These are phyloP conservation scores for Pediacus dermestoides DNA, from an alignment of 2,888 invertebrate genomes.

Conservation along the genomic window DNA sequence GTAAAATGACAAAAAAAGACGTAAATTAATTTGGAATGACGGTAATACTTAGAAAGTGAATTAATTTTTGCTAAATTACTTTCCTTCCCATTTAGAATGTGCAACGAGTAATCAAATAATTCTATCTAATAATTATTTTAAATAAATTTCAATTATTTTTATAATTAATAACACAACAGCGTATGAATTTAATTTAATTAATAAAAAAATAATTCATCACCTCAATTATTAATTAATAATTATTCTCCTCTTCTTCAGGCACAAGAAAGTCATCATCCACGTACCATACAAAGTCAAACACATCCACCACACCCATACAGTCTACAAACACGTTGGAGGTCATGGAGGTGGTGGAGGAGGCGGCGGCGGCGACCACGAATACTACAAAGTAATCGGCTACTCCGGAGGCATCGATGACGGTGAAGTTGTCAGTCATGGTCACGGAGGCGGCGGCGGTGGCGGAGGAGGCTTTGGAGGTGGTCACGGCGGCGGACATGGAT, in stretches of 20 bases:
- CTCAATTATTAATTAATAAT: too few relatives aligned
- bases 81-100: too few relatives aligned
- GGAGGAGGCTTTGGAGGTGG: slow-evolving; percentile 33
- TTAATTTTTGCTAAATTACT: too few relatives aligned
- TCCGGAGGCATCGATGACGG: slow-evolving; percentile 62
- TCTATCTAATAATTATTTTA: too few relatives aligned
- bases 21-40: too few relatives aligned
- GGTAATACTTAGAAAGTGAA: too few relatives aligned
- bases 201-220: slow-evolving; percentile 6
- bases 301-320: slow-evolving; percentile 74
- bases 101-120: too few relatives aligned
- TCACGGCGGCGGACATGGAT: slow-evolving; percentile 33
- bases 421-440: slow-evolving; percentile 44
- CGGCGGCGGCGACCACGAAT: slow-evolving; percentile 58
- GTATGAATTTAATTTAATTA: not conserved
- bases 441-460: slow-evolving; percentile 28
- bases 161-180: too few relatives aligned
- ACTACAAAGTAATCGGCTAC: slow-evolving; percentile 66
- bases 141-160: too few relatives aligned
- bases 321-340: slow-evolving; percentile 66
- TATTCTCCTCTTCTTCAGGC: slow-evolving; percentile 38
- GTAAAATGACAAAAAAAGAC: too few relatives aligned
- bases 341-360: slow-evolving; percentile 41
- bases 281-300: slow-evolving; percentile 74
- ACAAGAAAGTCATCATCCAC: slow-evolving; percentile 74